Base-by-base conservation (phyloP, 2,888 invertebrate species). In the Prosopocoilus inquinatus region DNA sequence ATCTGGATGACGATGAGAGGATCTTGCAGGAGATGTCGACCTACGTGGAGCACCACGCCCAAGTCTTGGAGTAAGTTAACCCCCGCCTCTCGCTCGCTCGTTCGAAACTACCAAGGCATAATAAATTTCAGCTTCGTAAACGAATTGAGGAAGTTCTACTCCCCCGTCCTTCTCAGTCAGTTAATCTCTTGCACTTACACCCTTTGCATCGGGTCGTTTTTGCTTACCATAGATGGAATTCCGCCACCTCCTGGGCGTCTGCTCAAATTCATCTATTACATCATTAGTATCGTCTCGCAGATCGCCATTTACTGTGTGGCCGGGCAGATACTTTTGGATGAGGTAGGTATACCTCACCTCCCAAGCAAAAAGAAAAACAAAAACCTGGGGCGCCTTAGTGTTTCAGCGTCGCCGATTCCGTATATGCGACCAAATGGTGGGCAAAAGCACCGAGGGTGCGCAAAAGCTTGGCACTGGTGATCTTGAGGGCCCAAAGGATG, bases 141-240 rank as follows among this genome's bases (percentile, higher is more conserved):
- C 13, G 47, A 47, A n/a, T 36, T 47, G 13, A 47, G 36, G n/a
- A 12, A 32, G 34, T 35, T 47, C 34, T 47, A 47, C 36, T 15
- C 47, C 5, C 12, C 13, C 9, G 12, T 47, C 11, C 16, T 47
- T n/a, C 20, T 47, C 28, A 47, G 36, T n/a, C 47, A 47, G 34
- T 35, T 47, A 9, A 36, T 34, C n/a, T 35, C 47, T 9, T 47
- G 34, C 13, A 47, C 36, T 13, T 47, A 36, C 35, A 47, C 15
- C 35, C 34, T 47, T 16, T 47, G 47, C 47, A 47, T 47, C 5
- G 47, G 47, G 1, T 47, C 47, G 9, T 47, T 47, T 9, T n/a
- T 47, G 16, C 47, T 47, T 9, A 47, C 47, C 8, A 15, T 47
- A 13, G 15, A 47, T 35, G 47, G 47, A 9, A 12, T 38, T 9